Base-by-base conservation (phyloP, 1,140 invertebrate genomes). In the Eupeodes corollae region DNA sequence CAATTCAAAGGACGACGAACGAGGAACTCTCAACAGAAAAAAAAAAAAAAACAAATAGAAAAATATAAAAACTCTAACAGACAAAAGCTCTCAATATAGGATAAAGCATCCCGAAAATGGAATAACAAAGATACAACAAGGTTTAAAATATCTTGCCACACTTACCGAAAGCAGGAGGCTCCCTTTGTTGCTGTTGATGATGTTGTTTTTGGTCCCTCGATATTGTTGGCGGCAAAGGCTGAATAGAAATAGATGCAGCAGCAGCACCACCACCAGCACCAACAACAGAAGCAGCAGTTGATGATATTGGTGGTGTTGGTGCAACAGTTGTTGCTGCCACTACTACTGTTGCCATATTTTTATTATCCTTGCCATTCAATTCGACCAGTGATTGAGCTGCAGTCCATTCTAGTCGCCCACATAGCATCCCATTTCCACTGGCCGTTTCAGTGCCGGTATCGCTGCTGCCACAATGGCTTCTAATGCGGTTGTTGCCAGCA, bases 301-400 rank as follows among this genome's bases (percentile, higher is more conserved):
- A 21, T 19, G 18, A n/a, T n/a, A n/a, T n/a, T n/a, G n/a, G 31
- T 32, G 21, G 31, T 44, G 30, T 44, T 12, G 26, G 26, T 19
- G 15, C 10, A 13, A 38, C 30, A 34, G 38, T 26, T 38, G 18
- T 38, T 44, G 19, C 43, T 26, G 21, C 21, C 3, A 26, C 21
- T 26, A 26, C 21, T 26, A 26, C 21, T 26, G 21, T 26, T 5
- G 21, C 21, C 21, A 26, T 26, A 26, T 26, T 26, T 5, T 64
- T 61, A 35, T 65, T 63, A 44, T 65, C 62, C 41, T 65, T 66
- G 34, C 57, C 57, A 52, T 61, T 66, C 63, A 66, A 65, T 53
- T 66, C 63, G 39, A 66, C 63, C 16, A 66, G 38, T 11, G 63
- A 66, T 37, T 66, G 62, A 30, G 63, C 63, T n/a, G 63, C 63